These are phyloP conservation scores for Alviniconcha marisindica DNA, from an alignment of 1,140 invertebrate species.

Conservation along the genomic window DNA sequence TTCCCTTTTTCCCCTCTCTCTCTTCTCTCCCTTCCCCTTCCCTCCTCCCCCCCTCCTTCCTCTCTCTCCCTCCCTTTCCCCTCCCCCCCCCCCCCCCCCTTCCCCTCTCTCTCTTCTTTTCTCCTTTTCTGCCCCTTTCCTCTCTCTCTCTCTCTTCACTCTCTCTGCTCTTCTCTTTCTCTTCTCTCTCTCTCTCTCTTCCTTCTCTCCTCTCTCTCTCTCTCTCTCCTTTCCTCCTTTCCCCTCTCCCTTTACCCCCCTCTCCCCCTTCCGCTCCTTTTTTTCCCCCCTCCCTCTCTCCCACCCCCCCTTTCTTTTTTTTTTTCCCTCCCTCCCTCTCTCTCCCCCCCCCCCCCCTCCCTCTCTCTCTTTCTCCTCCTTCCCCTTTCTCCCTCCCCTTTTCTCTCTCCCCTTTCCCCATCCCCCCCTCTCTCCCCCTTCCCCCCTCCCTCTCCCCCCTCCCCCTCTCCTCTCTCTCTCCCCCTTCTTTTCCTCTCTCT, in stretches of 20 bases:
- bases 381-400: conserved; percentile 3
- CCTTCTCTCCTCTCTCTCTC: not conserved
- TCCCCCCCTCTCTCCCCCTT: not conserved
- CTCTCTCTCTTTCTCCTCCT: not conserved
- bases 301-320: not conserved
- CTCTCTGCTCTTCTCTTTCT: too few relatives aligned
- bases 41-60: not conserved
- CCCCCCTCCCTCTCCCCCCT: too few relatives aligned
- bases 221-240: not conserved
- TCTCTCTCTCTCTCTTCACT: not conserved
- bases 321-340: conserved; percentile 15
- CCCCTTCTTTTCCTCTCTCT: not conserved
- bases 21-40: not conserved
- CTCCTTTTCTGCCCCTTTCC: not conserved
- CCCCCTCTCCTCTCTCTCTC: not conserved
- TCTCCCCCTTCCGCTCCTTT: too few relatives aligned
- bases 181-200: not conserved
- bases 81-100: not conserved
- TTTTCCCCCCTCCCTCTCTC: not conserved
- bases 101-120: not conserved
- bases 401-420: not conserved
- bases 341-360: conserved; percentile 13
- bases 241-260: not conserved
- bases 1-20: not conserved
- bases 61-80: not conserved